Base-by-base conservation (phyloP, 2,797 vertebrate genomes). In the Zalophus californianus region DNA sequence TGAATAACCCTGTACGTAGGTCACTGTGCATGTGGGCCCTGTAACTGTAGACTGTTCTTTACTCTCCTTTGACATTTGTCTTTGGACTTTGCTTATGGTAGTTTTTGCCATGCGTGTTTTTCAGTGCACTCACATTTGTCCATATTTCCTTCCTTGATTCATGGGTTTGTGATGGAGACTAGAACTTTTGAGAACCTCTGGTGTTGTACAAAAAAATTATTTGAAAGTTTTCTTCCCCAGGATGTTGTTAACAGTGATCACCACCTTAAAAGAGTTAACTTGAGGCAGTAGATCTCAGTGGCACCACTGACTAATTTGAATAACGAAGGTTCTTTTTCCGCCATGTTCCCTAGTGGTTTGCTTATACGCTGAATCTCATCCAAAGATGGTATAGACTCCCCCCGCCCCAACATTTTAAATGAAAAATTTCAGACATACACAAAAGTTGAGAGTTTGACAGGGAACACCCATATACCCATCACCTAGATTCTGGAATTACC, bases 211-310 rank as follows among this genome's bases (percentile, higher is more conserved):
- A 27, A 58, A 50, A 29, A 29, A 32, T 60, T 58, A 50, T 58
- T 56, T 93, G 60, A 56, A 56, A 58, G 3, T 78, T 78, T 86
- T 80, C 73, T 70, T 54, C 44, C 44, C 58, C 84, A n/a, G 35
- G 32, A 4, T 15, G 21, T 20, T 41, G 27, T 77, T n/a, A 18
- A 27, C 48, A 15, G 0, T 78, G 72, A 54, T 78, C 29, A 56
- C 21, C 2, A 5, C 60, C 38, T 58, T 35, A 20, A 56, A 56
- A 48, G 72, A 48, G 72, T 68, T 56, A 29, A 35, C 50, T n/a
- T 29, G 29, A 38, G 50, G 44, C 18, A 56, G n/a, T 15, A 68
- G 50, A 66, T n/a, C 27, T 78, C 50, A 20, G 10, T 14, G 60
- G 75, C 6, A 3, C 8, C 38, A 12, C 18, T 32, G 62, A 58